A percentile compares a stretch with the other conserved stretches of the same genome.
Evolutionary conservation across 2,797 vertebrate genomes (phyloP).

Genomic region (Silurus aristotelis): DNA sequence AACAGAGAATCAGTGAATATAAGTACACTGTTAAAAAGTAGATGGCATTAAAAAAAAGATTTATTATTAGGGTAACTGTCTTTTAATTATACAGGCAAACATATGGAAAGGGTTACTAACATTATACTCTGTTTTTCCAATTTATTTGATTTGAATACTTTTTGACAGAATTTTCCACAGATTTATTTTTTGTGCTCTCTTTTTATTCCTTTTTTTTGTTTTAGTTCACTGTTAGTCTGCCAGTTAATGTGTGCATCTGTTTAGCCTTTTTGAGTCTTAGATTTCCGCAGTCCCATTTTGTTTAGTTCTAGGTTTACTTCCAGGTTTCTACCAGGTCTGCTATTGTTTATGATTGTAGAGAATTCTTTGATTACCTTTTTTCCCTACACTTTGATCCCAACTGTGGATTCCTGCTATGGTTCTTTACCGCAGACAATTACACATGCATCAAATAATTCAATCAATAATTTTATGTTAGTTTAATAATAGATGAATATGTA

Average conservation of each 20-base stretch:
- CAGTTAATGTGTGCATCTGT: neutral
- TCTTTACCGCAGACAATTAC: neutral
- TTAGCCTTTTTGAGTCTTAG: neutral
- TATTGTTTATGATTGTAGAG: neutral
- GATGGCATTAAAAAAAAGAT: too few species aligned
- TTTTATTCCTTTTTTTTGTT: neutral
- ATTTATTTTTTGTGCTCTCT: neutral
- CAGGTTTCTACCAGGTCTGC: neutral
- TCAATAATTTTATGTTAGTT: neutral
- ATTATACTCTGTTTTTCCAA: neutral
- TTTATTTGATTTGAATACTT: neutral
- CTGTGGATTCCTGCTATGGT: neutral
- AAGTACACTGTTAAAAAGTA: neutral
- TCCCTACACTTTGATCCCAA: neutral
- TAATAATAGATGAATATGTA: neutral
- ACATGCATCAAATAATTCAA: neutral
- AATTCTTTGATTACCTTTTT: neutral
- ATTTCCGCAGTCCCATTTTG: neutral
- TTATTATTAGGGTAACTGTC: neutral
- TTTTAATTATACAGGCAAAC: neutral
- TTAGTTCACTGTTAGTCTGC: neutral
- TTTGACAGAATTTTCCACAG: neutral
- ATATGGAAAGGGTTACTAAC: neutral
- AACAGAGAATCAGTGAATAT: neutral
- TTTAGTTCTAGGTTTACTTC: neutral